Conservation (phyloP, 2,888 invertebrate species). For the Amblyjoppa proteus region DNA sequence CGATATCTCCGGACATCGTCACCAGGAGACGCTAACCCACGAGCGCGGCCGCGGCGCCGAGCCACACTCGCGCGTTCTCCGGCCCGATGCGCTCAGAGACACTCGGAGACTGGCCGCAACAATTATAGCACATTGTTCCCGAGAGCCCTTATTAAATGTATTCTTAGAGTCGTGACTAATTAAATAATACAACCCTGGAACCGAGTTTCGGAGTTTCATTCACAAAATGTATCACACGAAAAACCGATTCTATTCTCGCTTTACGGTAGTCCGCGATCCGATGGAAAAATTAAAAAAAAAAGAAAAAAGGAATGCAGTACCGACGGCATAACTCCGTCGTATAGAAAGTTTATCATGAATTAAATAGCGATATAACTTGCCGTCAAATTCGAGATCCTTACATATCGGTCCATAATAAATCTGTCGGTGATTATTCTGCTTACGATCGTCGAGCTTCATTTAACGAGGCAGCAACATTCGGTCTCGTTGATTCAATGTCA, state of each 20-base stretch:
- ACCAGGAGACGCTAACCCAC: constrained; percentile 72
- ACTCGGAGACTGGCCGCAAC: neutral
- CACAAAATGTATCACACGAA: neutral
- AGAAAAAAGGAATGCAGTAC: neutral
- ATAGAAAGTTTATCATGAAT: neutral
- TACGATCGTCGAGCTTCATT: neutral
- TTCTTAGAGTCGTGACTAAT: neutral
- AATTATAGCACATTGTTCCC: neutral
- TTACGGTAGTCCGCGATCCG: neutral
- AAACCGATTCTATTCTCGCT: neutral
- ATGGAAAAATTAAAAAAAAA: neutral
- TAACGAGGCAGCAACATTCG: neutral
- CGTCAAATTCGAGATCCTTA: neutral
- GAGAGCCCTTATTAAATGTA: neutral
- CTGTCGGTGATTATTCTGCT: neutral
- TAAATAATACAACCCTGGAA: neutral
- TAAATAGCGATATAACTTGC: neutral
- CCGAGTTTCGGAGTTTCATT: neutral
- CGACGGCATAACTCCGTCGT: neutral
- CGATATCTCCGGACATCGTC: constrained; percentile 78
- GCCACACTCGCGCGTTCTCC: constrained; percentile 10
- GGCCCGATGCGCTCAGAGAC: neutral
- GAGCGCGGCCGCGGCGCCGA: constrained; percentile 4
- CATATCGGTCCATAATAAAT: neutral
- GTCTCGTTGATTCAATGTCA: neutral